A percentile compares a stretch with the other conserved stretches of the same genome.
Conservation (phyloP, 2,113 vertebrate genomes). For the Elanoides forficatus region DNA sequence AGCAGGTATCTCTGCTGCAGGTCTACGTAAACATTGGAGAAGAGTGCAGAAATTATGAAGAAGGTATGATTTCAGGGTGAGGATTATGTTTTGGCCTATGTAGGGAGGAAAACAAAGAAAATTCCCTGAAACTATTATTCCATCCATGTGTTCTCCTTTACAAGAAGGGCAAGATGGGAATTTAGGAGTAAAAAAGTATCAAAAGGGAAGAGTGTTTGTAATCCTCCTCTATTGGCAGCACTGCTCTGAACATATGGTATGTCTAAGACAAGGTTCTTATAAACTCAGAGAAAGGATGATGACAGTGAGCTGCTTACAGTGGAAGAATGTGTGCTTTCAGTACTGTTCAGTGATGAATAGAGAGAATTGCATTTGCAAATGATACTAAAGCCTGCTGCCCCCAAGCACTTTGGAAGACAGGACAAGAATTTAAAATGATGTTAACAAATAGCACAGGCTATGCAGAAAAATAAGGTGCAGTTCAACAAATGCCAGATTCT, state of each 20-base stretch:
- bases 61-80: neutral
- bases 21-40: neutral
- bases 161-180: neutral
- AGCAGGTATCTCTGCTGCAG: neutral
- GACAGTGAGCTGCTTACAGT: constrained; percentile 16
- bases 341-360: constrained; percentile 25
- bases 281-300: neutral
- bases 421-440: constrained; percentile 47
- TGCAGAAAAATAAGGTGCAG: neutral
- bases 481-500: neutral
- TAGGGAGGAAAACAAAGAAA: neutral
- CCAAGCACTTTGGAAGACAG: neutral
- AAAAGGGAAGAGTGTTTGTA: neutral
- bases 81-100: neutral
- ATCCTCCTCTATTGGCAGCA: constrained; percentile 40
- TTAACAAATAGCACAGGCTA: neutral
- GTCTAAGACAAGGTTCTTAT: constrained; percentile 31
- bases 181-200: neutral
- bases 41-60: neutral
- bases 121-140: neutral
- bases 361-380: constrained; percentile 55
- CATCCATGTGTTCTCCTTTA: neutral
- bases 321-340: constrained; percentile 49
- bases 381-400: constrained; percentile 8
- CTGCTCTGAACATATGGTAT: constrained; percentile 35